Evolutionary conservation across 1,140 invertebrate species (phyloP).

Genomic region (Maconellicoccus hirsutus): DNA sequence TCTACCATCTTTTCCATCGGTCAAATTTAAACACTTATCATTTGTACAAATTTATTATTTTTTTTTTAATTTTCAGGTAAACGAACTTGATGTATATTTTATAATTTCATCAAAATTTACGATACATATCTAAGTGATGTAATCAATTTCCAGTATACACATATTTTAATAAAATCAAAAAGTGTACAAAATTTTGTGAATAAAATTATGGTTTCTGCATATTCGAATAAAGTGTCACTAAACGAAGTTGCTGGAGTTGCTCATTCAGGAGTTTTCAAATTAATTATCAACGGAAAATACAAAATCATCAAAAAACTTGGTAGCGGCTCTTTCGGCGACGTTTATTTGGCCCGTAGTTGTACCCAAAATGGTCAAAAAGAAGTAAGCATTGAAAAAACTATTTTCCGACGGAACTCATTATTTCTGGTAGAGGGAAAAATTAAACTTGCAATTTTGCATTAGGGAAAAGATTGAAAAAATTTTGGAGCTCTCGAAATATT

Average conservation of each 20-base stretch:
- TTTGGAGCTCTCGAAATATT: too few species aligned
- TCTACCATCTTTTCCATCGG: not conserved
- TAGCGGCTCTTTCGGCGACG: conserved; percentile 97
- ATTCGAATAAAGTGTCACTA: conserved; percentile 11
- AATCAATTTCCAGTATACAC: not conserved
- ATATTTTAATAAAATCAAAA: not conserved
- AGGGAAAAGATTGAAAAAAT: too few species aligned
- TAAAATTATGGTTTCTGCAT: conserved; percentile 13
- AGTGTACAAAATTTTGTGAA: not conserved
- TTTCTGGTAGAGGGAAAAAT: too few species aligned
- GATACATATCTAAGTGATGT: not conserved
- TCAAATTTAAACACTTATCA: not conserved
- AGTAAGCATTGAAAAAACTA: too few species aligned
- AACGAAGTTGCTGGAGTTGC: conserved; percentile 1
- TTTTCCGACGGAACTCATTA: too few species aligned
- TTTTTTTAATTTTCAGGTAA: not conserved
- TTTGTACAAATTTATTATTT: not conserved
- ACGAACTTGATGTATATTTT: not conserved
- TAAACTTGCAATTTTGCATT: too few species aligned
- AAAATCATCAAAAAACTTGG: conserved; percentile 92
- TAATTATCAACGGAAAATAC: conserved; percentile 63
- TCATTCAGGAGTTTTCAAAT: not conserved
- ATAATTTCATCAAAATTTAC: not conserved
- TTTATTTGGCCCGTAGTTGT: conserved; percentile 91
- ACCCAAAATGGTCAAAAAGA: not conserved